Evolutionary conservation across 2,888 invertebrate species (phyloP).

Genomic region (Chrysodeixis includens): DNA sequence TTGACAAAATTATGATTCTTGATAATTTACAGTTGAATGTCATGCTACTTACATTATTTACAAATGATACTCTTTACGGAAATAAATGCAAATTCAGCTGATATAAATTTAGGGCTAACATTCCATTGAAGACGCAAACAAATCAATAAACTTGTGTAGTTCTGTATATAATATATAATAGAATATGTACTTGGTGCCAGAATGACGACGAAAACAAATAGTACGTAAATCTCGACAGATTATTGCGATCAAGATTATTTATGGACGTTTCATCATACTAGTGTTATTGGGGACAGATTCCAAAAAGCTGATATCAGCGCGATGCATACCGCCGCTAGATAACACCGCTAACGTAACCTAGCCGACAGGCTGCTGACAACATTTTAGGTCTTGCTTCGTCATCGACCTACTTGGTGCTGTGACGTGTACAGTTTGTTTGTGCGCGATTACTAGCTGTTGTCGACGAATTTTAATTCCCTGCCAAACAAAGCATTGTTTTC

Average conservation of each 20-base stretch:
- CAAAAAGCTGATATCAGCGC: conserved; percentile 48
- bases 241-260: conserved; percentile 26
- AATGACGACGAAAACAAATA: neutral
- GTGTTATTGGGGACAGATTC: conserved; percentile 46
- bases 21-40: conserved; percentile 8
- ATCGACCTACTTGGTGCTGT: conserved; percentile 54
- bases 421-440: conserved; percentile 42
- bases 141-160: neutral
- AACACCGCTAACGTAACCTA: conserved; percentile 40
- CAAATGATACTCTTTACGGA: neutral
- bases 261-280: conserved; percentile 30
- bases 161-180: too few species aligned
- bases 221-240: neutral
- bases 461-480: conserved; percentile 22
- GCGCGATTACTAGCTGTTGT: conserved; percentile 21
- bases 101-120: neutral
- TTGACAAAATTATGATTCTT: conserved; percentile 6
- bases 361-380: conserved; percentile 51
- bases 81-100: neutral
- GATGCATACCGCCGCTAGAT: conserved; percentile 37
- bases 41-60: neutral
- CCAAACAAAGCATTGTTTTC: conserved; percentile 27
- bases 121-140: neutral
- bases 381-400: conserved; percentile 54
- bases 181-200: neutral